These are phyloP conservation scores for Orussus abietinus DNA, from an alignment of 1,140 invertebrate genomes.

Conservation along the genomic window DNA sequence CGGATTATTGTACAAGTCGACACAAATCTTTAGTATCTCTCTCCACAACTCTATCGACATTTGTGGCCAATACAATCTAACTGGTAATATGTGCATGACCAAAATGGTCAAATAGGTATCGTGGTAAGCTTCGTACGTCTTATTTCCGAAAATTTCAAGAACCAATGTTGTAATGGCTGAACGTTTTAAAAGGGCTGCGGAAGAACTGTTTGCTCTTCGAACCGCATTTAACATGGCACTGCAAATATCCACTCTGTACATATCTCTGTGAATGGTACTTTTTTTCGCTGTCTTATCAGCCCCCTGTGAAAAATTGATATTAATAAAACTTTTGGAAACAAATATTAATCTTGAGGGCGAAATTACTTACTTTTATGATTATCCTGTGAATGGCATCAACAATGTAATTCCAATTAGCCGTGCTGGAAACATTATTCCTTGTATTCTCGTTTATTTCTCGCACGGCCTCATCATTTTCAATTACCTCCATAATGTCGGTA, in stretches of 20 bases:
- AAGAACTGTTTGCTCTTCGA: conserved; percentile 17
- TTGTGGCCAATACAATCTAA: conserved; percentile 22
- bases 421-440: neutral
- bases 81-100: conserved; percentile 26
- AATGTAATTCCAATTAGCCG: conserved; percentile 25
- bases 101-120: conserved; percentile 31
- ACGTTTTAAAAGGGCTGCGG: conserved; percentile 19
- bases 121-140: conserved; percentile 24
- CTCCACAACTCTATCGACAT: conserved; percentile 29
- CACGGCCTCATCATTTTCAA: conserved; percentile 21
- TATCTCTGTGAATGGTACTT: conserved; percentile 14
- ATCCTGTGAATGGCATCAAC: conserved; percentile 25
- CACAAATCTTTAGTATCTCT: conserved; percentile 27
- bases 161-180: conserved; percentile 21
- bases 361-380: conserved; percentile 24
- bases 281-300: conserved; percentile 19
- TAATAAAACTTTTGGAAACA: conserved; percentile 2
- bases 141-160: conserved; percentile 25
- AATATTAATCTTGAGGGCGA: neutral
- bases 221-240: conserved; percentile 21
- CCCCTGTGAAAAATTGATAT: conserved; percentile 21
- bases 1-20: conserved; percentile 22
- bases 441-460: conserved; percentile 25
- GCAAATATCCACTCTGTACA: conserved; percentile 13
- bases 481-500: conserved; percentile 19